A percentile compares a stretch with the other conserved stretches of the same genome.
These are phyloP conservation scores for Lonchura striata DNA, from an alignment of 2,113 vertebrate genomes.

Conservation along the genomic window DNA sequence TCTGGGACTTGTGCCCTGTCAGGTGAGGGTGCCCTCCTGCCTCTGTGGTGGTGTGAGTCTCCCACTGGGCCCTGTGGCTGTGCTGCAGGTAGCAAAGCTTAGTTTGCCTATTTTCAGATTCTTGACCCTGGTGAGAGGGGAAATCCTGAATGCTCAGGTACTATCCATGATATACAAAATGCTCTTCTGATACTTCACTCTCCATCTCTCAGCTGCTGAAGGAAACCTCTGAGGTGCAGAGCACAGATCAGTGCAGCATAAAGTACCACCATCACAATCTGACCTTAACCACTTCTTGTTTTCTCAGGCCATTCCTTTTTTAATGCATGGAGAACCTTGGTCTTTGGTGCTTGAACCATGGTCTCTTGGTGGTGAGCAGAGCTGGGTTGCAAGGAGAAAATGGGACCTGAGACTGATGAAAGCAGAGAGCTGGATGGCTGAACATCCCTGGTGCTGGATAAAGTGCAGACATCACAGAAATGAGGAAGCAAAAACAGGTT, in stretches of 20 bases:
- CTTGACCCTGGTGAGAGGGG: background rate
- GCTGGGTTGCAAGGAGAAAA: background rate
- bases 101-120: background rate
- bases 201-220: background rate
- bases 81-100: background rate
- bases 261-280: background rate
- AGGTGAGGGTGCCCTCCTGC: background rate
- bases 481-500: background rate
- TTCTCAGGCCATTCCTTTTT: background rate
- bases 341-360: background rate
- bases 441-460: background rate
- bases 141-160: background rate
- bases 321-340: background rate
- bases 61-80: background rate
- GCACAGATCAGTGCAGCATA: background rate
- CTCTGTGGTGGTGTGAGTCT: background rate
- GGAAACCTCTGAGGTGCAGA: background rate
- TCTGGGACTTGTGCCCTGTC: background rate
- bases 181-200: background rate
- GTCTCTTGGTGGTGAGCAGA: background rate
- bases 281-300: background rate
- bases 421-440: background rate
- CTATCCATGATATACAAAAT: background rate
- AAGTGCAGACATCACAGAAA: background rate
- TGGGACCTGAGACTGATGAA: background rate